Conservation (phyloP, 2,113 vertebrate species). For the Equus przewalskii region DNA sequence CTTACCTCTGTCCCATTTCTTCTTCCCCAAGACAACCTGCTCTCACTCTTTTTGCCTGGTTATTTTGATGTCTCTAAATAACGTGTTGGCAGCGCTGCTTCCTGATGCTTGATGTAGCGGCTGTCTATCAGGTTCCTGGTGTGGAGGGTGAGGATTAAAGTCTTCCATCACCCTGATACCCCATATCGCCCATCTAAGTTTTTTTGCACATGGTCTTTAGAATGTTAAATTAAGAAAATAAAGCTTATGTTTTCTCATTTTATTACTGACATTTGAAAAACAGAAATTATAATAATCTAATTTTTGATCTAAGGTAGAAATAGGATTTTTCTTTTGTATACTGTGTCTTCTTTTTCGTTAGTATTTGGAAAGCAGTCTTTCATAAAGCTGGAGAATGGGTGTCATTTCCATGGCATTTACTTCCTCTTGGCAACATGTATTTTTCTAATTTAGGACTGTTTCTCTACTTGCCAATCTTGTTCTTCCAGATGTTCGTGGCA, state of each 20-base stretch:
- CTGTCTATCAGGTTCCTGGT: neutral
- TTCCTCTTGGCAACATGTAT: neutral
- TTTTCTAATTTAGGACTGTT: conserved; percentile 40
- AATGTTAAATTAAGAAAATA: conserved; percentile 17
- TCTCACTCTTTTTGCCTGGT: neutral
- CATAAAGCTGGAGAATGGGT: neutral
- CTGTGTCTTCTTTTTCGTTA: neutral
- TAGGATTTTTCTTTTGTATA: neutral
- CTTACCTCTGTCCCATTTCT: neutral
- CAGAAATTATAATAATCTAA: neutral
- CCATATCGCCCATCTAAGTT: neutral
- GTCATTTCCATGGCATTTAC: neutral
- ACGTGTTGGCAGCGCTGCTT: neutral
- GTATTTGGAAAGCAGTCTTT: conserved; percentile 15
- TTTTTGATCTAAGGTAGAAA: neutral
- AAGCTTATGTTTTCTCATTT: neutral
- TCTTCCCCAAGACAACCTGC: neutral
- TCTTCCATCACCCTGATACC: neutral
- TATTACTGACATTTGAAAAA: conserved; percentile 45
- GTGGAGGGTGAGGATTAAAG: neutral
- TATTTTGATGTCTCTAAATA: conserved; percentile 14
- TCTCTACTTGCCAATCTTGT: neutral
- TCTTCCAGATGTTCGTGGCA: neutral
- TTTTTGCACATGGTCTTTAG: neutral
- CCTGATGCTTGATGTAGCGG: neutral